Conservation (phyloP, 2,888 invertebrate genomes). For the Caenorhabditis panamensis region DNA sequence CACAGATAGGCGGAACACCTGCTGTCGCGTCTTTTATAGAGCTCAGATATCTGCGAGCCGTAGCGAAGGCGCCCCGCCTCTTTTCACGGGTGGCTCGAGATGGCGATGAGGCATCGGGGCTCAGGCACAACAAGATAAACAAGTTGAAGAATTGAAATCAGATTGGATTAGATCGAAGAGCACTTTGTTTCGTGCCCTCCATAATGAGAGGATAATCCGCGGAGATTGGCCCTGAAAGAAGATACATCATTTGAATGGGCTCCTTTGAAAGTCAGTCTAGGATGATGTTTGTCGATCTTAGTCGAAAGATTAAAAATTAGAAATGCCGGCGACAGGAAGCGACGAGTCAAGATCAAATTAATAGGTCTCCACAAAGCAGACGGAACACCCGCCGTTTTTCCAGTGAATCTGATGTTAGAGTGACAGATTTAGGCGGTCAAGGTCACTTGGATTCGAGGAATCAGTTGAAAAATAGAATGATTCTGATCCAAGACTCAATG, state of each 20-base stretch:
- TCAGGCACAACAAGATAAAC: conserved; percentile 25
- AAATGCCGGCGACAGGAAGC: not conserved
- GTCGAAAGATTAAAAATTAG: not conserved
- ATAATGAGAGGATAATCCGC: conserved; percentile 1
- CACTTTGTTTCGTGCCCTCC: conserved; percentile 17
- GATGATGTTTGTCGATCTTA: not conserved
- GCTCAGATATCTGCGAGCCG: conserved; percentile 12
- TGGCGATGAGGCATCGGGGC: conserved; percentile 23
- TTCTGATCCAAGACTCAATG: not conserved
- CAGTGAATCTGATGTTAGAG: conserved; percentile 1
- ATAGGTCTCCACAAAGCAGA: not conserved
- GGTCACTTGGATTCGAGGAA: conserved; percentile 8
- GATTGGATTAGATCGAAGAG: conserved; percentile 8
- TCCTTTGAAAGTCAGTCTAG: conserved; percentile 13
- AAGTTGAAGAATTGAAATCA: not conserved
- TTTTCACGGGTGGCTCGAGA: conserved; percentile 8
- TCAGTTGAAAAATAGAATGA: not conserved
- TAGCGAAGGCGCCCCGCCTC: conserved; percentile 11
- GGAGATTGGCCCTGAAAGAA: not conserved
- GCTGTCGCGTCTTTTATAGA: conserved; percentile 13
- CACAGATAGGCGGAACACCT: conserved; percentile 7
- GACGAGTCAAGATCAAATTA: not conserved
- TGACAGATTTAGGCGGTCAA: conserved; percentile 2
- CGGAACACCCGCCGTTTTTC: not conserved
- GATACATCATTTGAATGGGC: not conserved